phyloP scores from a whole-genome alignment of 2,888 invertebrate species.

The Lycocerus yunnanus region DNA sequence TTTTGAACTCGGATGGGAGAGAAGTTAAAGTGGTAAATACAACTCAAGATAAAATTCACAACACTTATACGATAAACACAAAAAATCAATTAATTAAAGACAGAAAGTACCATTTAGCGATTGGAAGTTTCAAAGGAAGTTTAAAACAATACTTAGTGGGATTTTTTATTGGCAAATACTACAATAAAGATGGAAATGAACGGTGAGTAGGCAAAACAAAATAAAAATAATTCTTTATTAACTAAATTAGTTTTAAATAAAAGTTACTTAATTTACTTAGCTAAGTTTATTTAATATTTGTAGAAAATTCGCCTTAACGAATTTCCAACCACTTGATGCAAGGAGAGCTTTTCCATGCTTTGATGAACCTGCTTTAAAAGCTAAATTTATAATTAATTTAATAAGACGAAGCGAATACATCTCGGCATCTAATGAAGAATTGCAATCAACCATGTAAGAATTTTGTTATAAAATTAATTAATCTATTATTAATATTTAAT shows the following conservation, averaged over 20 bases:
- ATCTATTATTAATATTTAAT: background rate
- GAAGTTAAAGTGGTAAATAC: background rate
- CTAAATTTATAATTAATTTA: conserved; percentile 53
- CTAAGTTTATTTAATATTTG: background rate
- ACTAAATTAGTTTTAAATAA: background rate
- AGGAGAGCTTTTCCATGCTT: conserved; percentile 76
- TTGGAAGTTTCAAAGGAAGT: background rate
- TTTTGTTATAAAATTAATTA: background rate
- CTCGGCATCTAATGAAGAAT: conserved; percentile 19
- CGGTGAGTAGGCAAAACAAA: background rate
- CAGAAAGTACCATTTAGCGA: background rate
- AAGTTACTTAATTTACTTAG: background rate
- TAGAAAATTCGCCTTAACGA: conserved; percentile 60
- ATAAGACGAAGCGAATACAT: conserved; percentile 35
- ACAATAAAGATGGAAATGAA: background rate
- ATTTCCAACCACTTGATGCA: conserved; percentile 68
- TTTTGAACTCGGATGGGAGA: background rate
- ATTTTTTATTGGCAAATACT: background rate
- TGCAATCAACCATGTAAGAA: conserved; percentile 12
- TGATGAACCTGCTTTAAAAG: conserved; percentile 62
- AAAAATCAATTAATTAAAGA: background rate
- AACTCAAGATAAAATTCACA: background rate
- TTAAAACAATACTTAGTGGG: background rate
- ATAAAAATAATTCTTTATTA: conserved; percentile 1
- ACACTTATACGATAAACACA: background rate